Evolutionary conservation across 2,113 vertebrate species (phyloP).

Genomic region (Globicephala melas): DNA sequence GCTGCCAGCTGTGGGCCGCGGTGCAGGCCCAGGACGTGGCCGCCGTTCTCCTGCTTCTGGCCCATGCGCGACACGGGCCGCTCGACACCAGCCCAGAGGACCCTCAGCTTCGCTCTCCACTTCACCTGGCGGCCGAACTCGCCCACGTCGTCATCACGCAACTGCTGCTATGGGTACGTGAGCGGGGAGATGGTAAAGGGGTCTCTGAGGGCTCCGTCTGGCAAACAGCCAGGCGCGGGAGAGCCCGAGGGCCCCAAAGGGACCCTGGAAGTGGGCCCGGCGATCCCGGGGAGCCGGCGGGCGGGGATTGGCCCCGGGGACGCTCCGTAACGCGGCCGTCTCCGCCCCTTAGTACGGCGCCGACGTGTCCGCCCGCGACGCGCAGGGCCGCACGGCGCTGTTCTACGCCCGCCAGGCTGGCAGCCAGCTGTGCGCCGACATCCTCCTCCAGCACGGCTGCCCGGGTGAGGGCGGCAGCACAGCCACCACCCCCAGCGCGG

Average conservation of each 20-base stretch:
- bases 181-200: accelerated
- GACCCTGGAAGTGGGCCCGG: background rate
- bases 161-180: slow-evolving; percentile 94
- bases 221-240: background rate
- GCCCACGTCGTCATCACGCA: slow-evolving; percentile 95
- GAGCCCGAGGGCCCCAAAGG: background rate
- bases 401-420: slow-evolving; percentile 87
- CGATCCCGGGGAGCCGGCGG: background rate
- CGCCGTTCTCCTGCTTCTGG: slow-evolving; percentile 90
- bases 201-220: background rate
- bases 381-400: slow-evolving; percentile 88
- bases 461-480: slow-evolving; percentile 85
- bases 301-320: background rate
- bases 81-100: slow-evolving; percentile 83
- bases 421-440: slow-evolving; percentile 91
- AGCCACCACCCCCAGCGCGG: slow-evolving; percentile 83
- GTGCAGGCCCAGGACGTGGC: slow-evolving; percentile 90
- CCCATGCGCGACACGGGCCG: slow-evolving; percentile 92
- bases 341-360: slow-evolving; percentile 87
- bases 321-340: background rate
- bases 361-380: slow-evolving; percentile 89
- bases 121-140: slow-evolving; percentile 92
- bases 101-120: slow-evolving; percentile 82
- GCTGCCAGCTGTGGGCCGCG: slow-evolving; percentile 83
- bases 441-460: slow-evolving; percentile 93